Base-by-base conservation (phyloP, 2,797 vertebrate genomes). In the Tokudaia tokunoshimensis region DNA sequence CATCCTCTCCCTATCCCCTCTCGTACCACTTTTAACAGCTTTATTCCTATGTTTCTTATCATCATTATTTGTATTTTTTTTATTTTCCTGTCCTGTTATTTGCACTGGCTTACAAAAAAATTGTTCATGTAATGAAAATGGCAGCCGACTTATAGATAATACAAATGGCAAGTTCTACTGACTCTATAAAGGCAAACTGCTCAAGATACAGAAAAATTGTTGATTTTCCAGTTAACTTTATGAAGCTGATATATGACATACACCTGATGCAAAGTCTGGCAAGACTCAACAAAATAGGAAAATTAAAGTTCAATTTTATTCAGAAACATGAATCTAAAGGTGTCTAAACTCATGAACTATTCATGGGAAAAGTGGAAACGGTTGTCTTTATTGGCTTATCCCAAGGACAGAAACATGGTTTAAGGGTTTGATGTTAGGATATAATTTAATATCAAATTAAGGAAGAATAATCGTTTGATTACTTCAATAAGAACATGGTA, bases 251-350 rank as follows among this genome's bases (percentile, higher is more conserved):
- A 76, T 59, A 52, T 83, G 61, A 31, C 44, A 81, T 50, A 34
- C 50, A 47, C 7, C 57, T 29, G 15, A 15, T 12, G 83, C 14
- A 92, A 88, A 72, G 3, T 8, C 61, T 17, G 15, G 70, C 19
- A 67, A 52, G 9, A n/a, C 91, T 50, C 15, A 59, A 41, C 1
- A 41, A 4, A 20, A 41, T 50, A 67, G 59, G 37, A 67, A 55
- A 91, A 61, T 63, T 61, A 70, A 92, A 88, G 72, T 41, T 94
- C 80, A 75, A 81, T 87, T 50, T 93, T 75, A 75, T 31, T 91
- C 31, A 57, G 44, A 67, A 96, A 50, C 8, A 47, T 9, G 22
- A 20, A 55, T 31, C 24, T 24, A 92, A 63, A 63, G 20, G 14
- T 70, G 37, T 79, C 37, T n/a, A 92, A 52, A 55, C 1, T 78